Percentiles rank a stretch among this genome's conserved stretches.
phyloP scores from a whole-genome alignment of 2,888 invertebrate genomes.

The Geophilus truncorum region DNA sequence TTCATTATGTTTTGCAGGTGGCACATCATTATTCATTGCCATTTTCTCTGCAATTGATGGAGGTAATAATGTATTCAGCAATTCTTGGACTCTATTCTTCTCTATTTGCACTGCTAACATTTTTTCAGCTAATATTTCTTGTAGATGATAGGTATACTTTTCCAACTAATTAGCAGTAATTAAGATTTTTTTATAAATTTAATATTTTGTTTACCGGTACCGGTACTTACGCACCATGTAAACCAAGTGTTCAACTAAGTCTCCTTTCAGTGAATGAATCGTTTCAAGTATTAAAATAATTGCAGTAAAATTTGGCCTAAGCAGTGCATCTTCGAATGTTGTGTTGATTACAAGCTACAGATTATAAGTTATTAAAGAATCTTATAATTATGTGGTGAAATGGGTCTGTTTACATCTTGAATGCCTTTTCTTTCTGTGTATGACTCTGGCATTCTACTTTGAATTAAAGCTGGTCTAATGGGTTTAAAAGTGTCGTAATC shows the following conservation, averaged over 20 bases:
- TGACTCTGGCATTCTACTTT: neutral
- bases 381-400: no score
- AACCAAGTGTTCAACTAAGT: slow-evolving; percentile 1
- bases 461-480: neutral
- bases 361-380: no score
- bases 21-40: neutral
- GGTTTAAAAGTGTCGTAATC: neutral
- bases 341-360: neutral
- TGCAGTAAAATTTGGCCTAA: neutral
- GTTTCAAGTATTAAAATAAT: neutral
- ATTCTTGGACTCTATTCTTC: neutral
- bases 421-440: neutral
- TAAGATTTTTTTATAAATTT: neutral
- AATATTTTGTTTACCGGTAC: neutral
- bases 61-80: neutral
- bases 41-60: neutral
- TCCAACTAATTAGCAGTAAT: neutral
- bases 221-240: neutral
- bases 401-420: slow-evolving; percentile 9
- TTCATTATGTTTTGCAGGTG: neutral
- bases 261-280: slow-evolving; percentile 29
- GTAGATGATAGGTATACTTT: neutral
- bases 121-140: neutral
- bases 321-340: neutral
- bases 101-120: neutral